phyloP scores from a whole-genome alignment of 2,113 vertebrate species.

The Ameiurus melas region DNA sequence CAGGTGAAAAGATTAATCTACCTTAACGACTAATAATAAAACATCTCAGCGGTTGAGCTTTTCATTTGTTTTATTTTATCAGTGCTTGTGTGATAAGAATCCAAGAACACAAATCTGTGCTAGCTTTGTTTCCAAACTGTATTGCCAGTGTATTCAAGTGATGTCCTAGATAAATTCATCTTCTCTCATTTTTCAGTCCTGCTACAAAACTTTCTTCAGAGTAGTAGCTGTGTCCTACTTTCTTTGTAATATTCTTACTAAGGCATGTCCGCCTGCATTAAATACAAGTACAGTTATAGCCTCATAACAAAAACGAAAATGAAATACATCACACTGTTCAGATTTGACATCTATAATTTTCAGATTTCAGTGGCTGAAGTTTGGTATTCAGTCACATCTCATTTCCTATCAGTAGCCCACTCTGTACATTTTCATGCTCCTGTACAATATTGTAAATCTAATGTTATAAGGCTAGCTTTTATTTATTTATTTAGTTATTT shows the following conservation, averaged over 20 bases:
- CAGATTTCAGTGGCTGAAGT: background rate
- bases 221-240: conserved; percentile 38
- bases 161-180: conserved; percentile 2
- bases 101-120: background rate
- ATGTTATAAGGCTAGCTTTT: background rate
- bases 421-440: background rate
- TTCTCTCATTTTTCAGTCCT: background rate
- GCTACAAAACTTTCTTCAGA: conserved; percentile 12
- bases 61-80: background rate
- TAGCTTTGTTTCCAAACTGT: background rate
- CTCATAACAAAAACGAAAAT: background rate
- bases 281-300: background rate
- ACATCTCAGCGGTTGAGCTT: background rate
- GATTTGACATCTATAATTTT: background rate
- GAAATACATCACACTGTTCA: background rate
- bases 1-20: background rate
- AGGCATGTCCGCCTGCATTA: background rate
- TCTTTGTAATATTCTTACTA: conserved; percentile 3
- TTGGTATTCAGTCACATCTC: background rate
- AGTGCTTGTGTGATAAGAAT: background rate
- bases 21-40: background rate
- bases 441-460: background rate
- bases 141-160: background rate
- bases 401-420: background rate
- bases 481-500: background rate